Base-by-base conservation (phyloP, 2,888 invertebrate genomes). In the Sphaerophoria rueppellii region DNA sequence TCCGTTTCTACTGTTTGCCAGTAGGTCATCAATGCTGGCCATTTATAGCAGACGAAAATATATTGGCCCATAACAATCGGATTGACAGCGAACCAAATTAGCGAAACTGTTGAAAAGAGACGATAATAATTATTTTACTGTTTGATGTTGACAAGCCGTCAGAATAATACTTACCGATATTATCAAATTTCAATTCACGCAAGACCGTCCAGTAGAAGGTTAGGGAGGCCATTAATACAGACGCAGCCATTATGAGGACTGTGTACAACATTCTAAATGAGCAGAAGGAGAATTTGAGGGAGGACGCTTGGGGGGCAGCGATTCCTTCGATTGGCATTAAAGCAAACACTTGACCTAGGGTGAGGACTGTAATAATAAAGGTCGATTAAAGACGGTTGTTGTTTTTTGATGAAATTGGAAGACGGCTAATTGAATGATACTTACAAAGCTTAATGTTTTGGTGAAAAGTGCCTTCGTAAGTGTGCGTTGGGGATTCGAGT, bases 261-360 rank as follows among this genome's bases (percentile, higher is more conserved):
- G 77, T 70, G 70, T 82, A 86, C 16, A 61, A 2, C 77, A 82
- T 74, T 48, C 86, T 70, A 0, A 54, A 55, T 7, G 70, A 77
- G 58, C 63, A 55, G 40, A 82, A 72, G 12, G 81, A 82, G 74
- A 86, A 86, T 37, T 77, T 70, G 55, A 86, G 71, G 50, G 90
- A 87, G 6, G 90, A 89, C 1, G 92, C 89, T 63, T 92, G 91
- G 2, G 89, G 87, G 6, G 89, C 89, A 60, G 88, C 89, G 9
- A 93, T 88, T 1, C 93, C 93, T 72, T 89, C 89, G 4, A 93
- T 90, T 2, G 93, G 93, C 87, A 93, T 89, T 65, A 93, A 88
- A 34, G 91, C 92, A 78, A 93, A 93, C 69, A 91, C 91, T 87
- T 93, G 93, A 0, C 92, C 93, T 70, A 93, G 86, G 52, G 91